Percentiles rank a stretch among this genome's conserved stretches.
phyloP scores from a whole-genome alignment of 2,797 vertebrate genomes.

The Labroides dimidiatus region DNA sequence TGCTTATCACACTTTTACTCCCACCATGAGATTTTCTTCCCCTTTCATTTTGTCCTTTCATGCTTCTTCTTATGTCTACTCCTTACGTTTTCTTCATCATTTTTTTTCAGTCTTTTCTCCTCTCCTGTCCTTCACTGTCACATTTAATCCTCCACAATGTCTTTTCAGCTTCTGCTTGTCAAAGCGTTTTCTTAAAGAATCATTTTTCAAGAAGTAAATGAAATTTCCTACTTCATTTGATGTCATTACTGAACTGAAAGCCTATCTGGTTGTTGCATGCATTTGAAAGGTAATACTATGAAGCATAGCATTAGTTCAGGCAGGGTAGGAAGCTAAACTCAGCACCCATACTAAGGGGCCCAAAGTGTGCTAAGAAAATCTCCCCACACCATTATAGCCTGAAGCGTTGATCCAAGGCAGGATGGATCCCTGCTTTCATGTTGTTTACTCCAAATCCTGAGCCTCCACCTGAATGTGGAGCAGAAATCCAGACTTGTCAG shows the following conservation, averaged over 20 bases:
- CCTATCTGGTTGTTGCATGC: not conserved
- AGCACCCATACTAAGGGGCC: too few relatives aligned
- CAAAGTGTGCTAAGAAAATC: too few relatives aligned
- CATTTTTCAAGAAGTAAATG: not conserved
- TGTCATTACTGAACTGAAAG: not conserved
- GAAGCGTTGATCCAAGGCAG: too few relatives aligned
- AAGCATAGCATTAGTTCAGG: too few relatives aligned
- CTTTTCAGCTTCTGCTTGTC: not conserved
- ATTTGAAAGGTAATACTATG: not conserved
- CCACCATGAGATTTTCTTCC: constrained; percentile 21
- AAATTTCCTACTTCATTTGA: not conserved
- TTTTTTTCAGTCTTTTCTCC: not conserved
- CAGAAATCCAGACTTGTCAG: too few relatives aligned
- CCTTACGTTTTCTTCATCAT: not conserved
- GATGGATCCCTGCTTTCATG: too few relatives aligned
- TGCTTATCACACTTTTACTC: constrained; percentile 13
- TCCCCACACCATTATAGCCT: too few relatives aligned
- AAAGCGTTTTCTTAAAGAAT: constrained; percentile 6
- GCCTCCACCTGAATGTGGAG: too few relatives aligned
- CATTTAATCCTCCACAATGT: constrained; percentile 3
- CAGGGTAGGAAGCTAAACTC: too few relatives aligned
- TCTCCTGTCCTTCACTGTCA: not conserved
- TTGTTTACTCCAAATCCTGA: too few relatives aligned
- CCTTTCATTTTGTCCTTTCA: constrained; percentile 14
- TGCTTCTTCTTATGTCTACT: not conserved